Evolutionary conservation across 2,113 vertebrate genomes (phyloP), one percentile per base, ranked within the genome.

Genomic region (Mustela nigripes): DNA sequence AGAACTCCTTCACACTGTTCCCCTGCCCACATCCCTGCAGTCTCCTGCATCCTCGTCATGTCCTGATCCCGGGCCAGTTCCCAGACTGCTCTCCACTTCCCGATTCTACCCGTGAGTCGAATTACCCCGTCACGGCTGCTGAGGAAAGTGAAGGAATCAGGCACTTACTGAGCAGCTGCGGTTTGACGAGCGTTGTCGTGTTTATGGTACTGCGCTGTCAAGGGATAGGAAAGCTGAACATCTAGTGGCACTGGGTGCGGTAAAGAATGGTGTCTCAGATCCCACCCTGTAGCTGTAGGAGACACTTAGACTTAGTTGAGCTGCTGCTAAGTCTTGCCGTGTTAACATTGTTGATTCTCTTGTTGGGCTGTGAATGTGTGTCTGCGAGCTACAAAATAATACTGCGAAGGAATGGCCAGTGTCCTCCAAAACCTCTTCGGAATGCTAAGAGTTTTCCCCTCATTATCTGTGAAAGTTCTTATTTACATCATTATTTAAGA

Each of bases 381-480:
- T 90, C 31, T 39, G 2, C n/a, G 39, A n/a, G 65, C 5, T 69
- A 7, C 58, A 62, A 6, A 45, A 9, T 67, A 81, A 69, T 31
- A 14, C 7, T 33, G 24, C 39, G 60, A 74, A 82, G 50, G n/a
- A 62, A 28, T 19, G 71, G 42, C 28, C 42, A 11, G 50, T 42
- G 31, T 82, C 58, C 2, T 86, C 48, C 50, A 82, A 63, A 69
- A 56, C 6, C 26, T 39, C 63, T 85, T 95, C 45, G 26, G 26
- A 48, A n/a, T 76, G 36, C n/a, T 53, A 82, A 11, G 53, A 62
- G 11, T 82, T 82, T 42, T 31, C 28, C n/a, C 45, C 45, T 81
- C 31, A 60, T 53, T 87, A 94, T 91, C 65, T 87, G 58, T 69
- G 3, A 36, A 69, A 39, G 74, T 81, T 93, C n/a, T 95, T 81